Evolutionary conservation across 2,113 vertebrate genomes (phyloP).

Genomic region (Myrmecobius fasciatus): DNA sequence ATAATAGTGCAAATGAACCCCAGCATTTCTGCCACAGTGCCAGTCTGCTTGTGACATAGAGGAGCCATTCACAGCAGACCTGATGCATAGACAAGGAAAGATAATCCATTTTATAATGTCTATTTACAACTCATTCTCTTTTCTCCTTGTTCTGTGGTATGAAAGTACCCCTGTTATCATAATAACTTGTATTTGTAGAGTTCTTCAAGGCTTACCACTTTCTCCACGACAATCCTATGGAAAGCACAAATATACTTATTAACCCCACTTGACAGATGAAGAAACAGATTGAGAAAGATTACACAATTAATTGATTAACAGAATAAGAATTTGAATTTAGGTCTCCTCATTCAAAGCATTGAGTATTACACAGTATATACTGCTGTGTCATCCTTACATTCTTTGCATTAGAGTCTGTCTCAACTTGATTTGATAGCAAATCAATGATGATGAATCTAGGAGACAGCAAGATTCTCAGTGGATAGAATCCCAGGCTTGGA

Average conservation of each 20-base stretch:
- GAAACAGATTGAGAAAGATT: not conserved
- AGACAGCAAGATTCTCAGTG: not conserved
- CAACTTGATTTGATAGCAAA: not conserved
- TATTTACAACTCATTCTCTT: conserved; percentile 23
- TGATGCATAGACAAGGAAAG: not conserved
- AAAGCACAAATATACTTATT: not conserved
- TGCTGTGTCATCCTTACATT: not conserved
- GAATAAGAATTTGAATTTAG: not conserved
- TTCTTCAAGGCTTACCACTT: not conserved
- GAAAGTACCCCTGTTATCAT: conserved; percentile 9
- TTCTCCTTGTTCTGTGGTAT: conserved; percentile 26
- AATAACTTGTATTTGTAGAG: not conserved
- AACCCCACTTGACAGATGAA: conserved; percentile 13
- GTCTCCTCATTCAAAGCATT: not conserved
- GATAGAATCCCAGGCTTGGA: not conserved
- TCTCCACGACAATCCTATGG: not conserved
- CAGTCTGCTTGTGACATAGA: no score
- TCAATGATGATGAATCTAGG: no score
- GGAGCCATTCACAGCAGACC: not conserved
- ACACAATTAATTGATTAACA: not conserved
- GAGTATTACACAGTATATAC: not conserved
- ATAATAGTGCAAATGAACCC: conserved; percentile 6
- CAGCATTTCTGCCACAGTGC: not conserved
- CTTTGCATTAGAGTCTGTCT: not conserved
- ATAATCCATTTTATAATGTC: not conserved